Conservation (phyloP, 64 coral and sea anemone genomes). For the Montipora sp. region DNA sequence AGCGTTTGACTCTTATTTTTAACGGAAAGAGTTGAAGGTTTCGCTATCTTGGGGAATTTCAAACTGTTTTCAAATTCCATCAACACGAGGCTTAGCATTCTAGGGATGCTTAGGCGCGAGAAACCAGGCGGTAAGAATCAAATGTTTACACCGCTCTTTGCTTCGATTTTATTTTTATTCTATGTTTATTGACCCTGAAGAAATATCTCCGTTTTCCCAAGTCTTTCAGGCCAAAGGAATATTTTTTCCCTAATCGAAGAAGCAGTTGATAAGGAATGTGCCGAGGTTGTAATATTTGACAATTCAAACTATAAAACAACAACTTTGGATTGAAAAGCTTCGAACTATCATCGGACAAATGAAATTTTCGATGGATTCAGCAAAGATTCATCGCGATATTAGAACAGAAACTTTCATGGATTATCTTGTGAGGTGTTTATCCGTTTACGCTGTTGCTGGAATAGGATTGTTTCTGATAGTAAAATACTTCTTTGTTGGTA, state of each 20-base stretch:
- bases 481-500: slow-evolving; percentile 60
- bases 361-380: not conserved
- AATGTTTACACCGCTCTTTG: not conserved
- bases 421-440: slow-evolving; percentile 43
- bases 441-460: slow-evolving; percentile 37
- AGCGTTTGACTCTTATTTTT: not conserved
- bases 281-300: no score
- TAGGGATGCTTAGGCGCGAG: no score
- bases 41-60: no score
- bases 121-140: no score
- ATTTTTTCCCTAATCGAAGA: not conserved
- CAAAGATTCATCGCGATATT: not conserved
- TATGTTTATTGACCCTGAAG: not conserved
- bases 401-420: slow-evolving; percentile 59
- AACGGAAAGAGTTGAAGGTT: no score
- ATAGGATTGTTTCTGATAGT: slow-evolving; percentile 57
- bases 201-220: not conserved
- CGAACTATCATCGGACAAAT: not conserved
- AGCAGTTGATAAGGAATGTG: no score
- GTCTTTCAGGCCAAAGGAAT: not conserved
- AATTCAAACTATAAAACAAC: no score
- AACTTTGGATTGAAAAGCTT: not conserved
- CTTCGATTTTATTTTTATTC: not conserved
- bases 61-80: no score
- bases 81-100: no score